These are phyloP conservation scores for Athene noctua DNA, from an alignment of 2,113 vertebrate species.

Conservation along the genomic window DNA sequence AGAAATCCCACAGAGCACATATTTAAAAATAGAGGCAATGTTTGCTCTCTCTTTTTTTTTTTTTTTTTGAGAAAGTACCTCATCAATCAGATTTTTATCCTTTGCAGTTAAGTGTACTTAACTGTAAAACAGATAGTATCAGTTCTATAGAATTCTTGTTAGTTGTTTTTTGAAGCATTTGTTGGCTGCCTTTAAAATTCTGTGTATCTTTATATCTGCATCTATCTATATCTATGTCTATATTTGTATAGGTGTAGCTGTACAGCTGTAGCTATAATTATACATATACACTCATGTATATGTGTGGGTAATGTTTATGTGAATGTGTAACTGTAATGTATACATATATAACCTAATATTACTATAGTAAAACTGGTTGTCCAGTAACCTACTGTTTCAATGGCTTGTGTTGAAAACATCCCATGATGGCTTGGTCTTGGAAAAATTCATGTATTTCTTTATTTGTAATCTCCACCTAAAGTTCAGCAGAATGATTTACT, in stretches of 20 bases:
- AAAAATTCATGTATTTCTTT: background rate
- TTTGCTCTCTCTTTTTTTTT: background rate
- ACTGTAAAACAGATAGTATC: background rate
- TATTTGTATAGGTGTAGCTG: no score
- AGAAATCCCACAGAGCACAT: background rate
- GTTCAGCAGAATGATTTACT: background rate
- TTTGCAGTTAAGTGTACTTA: background rate
- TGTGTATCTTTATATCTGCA: background rate
- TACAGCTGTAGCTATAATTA: background rate
- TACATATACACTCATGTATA: background rate
- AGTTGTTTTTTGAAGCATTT: background rate
- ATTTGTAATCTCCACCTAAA: background rate
- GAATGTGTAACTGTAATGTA: background rate
- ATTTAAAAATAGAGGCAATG: background rate
- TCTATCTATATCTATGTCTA: no score
- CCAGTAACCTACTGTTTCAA: background rate
- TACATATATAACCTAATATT: background rate
- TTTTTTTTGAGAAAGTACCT: background rate
- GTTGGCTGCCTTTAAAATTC: background rate
- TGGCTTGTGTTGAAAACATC: background rate
- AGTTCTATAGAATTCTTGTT: background rate
- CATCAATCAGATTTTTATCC: background rate
- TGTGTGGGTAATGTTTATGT: background rate
- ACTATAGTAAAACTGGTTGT: background rate
- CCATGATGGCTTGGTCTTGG: background rate